Conservation (phyloP, 2,113 vertebrate genomes). For the Marmota flaviventris region DNA sequence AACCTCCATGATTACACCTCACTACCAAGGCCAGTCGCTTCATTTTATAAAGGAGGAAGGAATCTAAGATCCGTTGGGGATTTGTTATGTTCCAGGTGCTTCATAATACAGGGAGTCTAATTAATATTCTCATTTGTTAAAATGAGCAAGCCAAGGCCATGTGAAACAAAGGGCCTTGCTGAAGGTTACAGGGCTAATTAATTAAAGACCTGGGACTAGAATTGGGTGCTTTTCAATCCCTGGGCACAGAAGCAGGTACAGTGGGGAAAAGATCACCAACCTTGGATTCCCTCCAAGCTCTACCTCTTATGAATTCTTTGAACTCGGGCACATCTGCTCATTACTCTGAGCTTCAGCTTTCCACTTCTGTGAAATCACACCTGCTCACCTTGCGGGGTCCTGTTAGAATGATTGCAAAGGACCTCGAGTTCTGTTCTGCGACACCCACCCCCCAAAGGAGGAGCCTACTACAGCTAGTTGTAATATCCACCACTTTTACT, state of each 20-base stretch:
- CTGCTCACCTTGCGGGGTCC: neutral
- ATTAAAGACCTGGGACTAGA: neutral
- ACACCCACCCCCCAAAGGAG: neutral
- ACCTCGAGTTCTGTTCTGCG: neutral
- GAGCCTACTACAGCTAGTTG: neutral
- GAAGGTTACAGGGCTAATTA: neutral
- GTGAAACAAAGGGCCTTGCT: conserved; percentile 11
- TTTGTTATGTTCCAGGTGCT: neutral
- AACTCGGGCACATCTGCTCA: neutral
- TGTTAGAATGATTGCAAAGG: neutral
- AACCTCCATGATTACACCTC: neutral
- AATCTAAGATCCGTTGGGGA: neutral
- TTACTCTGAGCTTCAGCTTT: neutral
- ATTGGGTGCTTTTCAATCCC: neutral
- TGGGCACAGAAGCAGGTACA: neutral
- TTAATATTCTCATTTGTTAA: neutral
- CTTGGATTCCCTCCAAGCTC: neutral
- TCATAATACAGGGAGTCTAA: neutral
- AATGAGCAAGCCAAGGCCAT: neutral
- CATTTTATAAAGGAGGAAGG: conserved; percentile 7
- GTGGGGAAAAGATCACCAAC: neutral
- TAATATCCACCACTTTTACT: neutral
- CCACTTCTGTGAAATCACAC: neutral
- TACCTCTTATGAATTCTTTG: neutral
- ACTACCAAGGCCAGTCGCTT: neutral